Conservation (phyloP, 2,797 vertebrate genomes). For the Cygnus olor region DNA sequence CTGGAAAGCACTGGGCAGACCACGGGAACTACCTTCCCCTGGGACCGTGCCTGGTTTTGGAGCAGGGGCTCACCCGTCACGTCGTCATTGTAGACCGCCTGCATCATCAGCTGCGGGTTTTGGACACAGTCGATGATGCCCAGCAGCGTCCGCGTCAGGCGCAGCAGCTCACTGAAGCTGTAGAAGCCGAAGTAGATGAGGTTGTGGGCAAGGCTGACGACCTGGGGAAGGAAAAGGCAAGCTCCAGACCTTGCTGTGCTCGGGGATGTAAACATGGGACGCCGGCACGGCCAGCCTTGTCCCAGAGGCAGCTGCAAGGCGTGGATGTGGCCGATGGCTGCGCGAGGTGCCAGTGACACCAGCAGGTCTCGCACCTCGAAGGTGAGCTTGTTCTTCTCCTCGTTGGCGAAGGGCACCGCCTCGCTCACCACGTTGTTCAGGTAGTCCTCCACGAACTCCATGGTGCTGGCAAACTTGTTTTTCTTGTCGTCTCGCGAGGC, state of each 20-base stretch:
- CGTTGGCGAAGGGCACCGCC: conserved; percentile 92
- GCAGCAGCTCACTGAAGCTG: conserved; percentile 95
- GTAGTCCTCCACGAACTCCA: conserved; percentile 98
- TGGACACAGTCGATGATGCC: conserved; percentile 97
- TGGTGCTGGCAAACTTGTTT: conserved; percentile 96
- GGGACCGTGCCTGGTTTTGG: neutral
- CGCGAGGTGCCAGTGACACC: fast-evolving
- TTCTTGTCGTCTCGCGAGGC: conserved; percentile 95
- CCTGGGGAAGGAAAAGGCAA: conserved; percentile 78
- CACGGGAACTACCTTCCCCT: neutral
- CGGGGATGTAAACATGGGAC: fast-evolving
- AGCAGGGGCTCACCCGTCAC: conserved; percentile 77
- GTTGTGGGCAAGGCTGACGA: conserved; percentile 95
- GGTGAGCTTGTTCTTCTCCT: conserved; percentile 98
- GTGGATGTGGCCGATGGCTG: neutral
- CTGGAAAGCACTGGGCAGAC: neutral
- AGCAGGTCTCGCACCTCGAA: conserved; percentile 84
- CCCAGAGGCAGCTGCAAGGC: fast-evolving
- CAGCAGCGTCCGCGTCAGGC: conserved; percentile 92
- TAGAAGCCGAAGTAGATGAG: conserved; percentile 99
- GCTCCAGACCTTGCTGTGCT: neutral
- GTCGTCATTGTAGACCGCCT: conserved; percentile 84
- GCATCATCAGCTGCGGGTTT: conserved; percentile 80
- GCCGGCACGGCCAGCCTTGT: fast-evolving
- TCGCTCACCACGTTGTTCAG: conserved; percentile 95